Evolutionary conservation across 2,113 vertebrate genomes (phyloP).

Genomic region (Empidonax traillii): DNA sequence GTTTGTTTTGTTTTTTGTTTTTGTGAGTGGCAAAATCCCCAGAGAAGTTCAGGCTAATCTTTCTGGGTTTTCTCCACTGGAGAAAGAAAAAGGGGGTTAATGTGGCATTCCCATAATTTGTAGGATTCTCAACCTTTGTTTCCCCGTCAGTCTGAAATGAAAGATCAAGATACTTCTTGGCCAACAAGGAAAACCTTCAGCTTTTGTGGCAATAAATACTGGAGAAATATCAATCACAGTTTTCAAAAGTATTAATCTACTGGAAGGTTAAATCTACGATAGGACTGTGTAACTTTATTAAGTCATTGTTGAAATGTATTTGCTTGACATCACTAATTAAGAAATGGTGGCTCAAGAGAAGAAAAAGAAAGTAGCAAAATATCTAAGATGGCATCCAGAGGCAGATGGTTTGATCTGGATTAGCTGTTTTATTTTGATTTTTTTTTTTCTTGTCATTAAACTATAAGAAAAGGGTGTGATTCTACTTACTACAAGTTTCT

Average conservation of each 20-base stretch:
- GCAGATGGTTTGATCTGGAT: neutral
- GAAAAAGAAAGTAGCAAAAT: neutral
- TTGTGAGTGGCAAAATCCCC: neutral
- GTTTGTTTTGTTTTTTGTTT: neutral
- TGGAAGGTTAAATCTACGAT: neutral
- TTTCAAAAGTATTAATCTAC: neutral
- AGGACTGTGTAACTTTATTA: neutral
- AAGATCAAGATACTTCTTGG: neutral
- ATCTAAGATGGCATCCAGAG: neutral
- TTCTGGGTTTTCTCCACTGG: neutral
- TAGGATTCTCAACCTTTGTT: neutral
- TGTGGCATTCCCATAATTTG: neutral
- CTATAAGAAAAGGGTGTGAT: neutral
- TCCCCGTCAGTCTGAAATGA: neutral
- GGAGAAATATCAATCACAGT: neutral
- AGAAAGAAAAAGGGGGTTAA: neutral
- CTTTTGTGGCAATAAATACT: neutral
- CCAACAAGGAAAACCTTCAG: neutral
- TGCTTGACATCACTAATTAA: neutral
- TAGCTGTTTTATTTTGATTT: neutral
- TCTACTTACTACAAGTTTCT: neutral
- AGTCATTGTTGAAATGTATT: neutral
- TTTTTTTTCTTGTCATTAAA: neutral
- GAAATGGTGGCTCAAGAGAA: neutral
- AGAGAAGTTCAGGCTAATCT: neutral